Base-by-base conservation (phyloP, 2,113 vertebrate species). In the Triplophysa dalaica region DNA sequence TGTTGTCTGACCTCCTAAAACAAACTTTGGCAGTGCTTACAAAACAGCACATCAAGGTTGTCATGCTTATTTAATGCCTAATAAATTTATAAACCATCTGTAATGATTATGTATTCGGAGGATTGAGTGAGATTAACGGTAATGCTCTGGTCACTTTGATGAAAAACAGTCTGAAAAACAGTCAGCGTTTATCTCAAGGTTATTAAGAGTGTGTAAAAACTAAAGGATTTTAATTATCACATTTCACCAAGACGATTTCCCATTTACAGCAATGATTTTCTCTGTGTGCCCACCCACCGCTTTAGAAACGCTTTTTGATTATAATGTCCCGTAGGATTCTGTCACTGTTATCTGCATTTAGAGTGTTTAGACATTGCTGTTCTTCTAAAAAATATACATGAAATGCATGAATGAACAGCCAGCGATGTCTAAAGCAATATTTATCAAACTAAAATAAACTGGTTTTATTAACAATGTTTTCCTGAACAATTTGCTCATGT, bases 251-350 rank as follows among this genome's bases (percentile, higher is more conserved):
- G 48, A 56, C 4, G 10, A 12, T 69, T 26, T 52, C 8, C 50
- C 45, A 70, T 19, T 70, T 13, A 54, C 68, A 70, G 26, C 22
- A 19, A 54, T 70, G 50, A 56, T n/a, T 54, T 70, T 11, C 26
- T 54, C 16, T 54, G 26, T 4, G 24, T 54, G 9, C 24, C 48
- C 45, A 54, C 14, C 67, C 9, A 70, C 68, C 24, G 50, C 10
- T 70, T 29, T 54, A 29, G 48, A 43, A 10, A 10, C 8, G 13
- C 22, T 17, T 24, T n/a, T 38, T 17, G 29, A 65, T 69, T 10
- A 48, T 69, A 11, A 26, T 16, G 11, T 70, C 68, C 9, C 24
- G 29, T 48, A 29, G 13, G 17, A 54, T 33, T 70, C 13, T 4
- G 50, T 52, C 26, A 56, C 19, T 2, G 10, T 8, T 70, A 8